phyloP scores from a whole-genome alignment of 2,797 vertebrate species.

The Anniella stebbinsi region DNA sequence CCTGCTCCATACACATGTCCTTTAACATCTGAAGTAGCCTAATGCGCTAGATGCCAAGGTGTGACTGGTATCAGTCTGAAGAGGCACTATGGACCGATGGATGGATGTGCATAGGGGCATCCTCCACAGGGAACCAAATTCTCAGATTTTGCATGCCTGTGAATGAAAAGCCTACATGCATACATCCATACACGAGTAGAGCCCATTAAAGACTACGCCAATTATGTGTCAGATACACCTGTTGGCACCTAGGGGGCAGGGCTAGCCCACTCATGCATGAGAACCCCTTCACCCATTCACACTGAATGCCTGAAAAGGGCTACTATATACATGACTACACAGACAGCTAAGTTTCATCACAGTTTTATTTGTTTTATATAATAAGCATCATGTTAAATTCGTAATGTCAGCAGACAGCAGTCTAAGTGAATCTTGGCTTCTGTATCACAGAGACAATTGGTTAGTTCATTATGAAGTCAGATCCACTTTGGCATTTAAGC shows the following conservation, averaged over 20 bases:
- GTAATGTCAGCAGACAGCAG: not conserved
- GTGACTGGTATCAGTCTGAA: no score
- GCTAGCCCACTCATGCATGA: not conserved
- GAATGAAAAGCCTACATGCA: not conserved
- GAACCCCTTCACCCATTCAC: not conserved
- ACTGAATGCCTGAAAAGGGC: not conserved
- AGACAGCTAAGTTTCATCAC: constrained; percentile 17
- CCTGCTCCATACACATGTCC: not conserved
- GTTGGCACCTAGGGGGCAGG: not conserved
- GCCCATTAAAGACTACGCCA: not conserved
- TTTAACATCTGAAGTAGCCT: not conserved
- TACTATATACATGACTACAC: not conserved
- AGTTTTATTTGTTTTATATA: constrained; percentile 22
- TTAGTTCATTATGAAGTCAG: constrained; percentile 24
- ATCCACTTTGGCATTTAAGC: constrained; percentile 18
- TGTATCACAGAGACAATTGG: constrained; percentile 14
- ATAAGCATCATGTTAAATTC: constrained; percentile 28
- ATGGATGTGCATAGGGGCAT: not conserved
- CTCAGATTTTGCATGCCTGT: not conserved
- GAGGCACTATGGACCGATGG: no score
- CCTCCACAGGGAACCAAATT: not conserved
- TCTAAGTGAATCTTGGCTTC: constrained; percentile 25
- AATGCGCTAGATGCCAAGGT: not conserved
- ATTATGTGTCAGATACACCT: not conserved
- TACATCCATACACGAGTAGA: not conserved